Base-by-base conservation (phyloP, 1,140 invertebrate genomes). In the Nymphalis io region DNA sequence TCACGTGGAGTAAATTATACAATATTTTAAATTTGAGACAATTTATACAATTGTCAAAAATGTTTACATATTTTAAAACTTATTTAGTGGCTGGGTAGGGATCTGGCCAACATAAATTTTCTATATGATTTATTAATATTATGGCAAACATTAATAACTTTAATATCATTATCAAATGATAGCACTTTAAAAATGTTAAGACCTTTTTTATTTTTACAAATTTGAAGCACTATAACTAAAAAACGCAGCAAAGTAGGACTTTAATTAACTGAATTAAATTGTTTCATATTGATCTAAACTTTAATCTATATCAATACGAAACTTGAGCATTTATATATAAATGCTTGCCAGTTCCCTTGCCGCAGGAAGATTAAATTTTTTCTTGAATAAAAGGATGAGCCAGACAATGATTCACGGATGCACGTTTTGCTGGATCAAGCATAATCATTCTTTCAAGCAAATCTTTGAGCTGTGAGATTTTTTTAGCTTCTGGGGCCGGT, bases 391-490 rank as follows among this genome's bases (percentile, higher is more conserved):
- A 99, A 1, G 98, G 96, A 93, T 99, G 98, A 27, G 96, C 95
- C 21, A 99, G 93, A 20, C 98, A 98, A 84, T 99, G 97, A 85
- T 98, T 98, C 58, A 99, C 95, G 0, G 97, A 96, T 67, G 98
- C 95, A 64, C 99, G 93, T 91, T 99, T 99, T 21, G 95, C 94
- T 0, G 98, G 96, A 91, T 99, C 99, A 53, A 99, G 90, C 92
- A 97, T 96, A 21, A 99, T 94, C 75, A 99, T 97, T 68, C 97
- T 96, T 74, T 99, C 99, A 38, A 99, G 89, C 5, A 99, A 92
- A 88, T 99, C 98, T 80, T 97, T 98, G 5, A 99, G 93, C 82
- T 99, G 98, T 3, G 94, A 94, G 1, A 98, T 97, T 93, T 99
- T 99, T 61, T 96, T 94, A 65, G 96, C 93, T 81, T 98, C 98